These are phyloP conservation scores for Smutsia temminckii DNA, from an alignment of 2,797 vertebrate genomes.

Conservation along the genomic window DNA sequence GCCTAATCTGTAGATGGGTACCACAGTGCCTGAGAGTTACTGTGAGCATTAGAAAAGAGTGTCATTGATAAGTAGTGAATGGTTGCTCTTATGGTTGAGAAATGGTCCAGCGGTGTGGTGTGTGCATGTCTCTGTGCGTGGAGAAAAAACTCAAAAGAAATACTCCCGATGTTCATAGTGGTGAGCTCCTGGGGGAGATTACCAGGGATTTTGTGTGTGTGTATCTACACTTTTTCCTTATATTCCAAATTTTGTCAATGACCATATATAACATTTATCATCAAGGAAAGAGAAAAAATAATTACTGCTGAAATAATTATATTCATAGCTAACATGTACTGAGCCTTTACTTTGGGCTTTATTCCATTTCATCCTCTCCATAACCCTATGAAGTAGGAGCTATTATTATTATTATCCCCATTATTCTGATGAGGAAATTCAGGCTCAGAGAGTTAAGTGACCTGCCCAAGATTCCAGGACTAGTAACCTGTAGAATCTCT, in stretches of 20 bases:
- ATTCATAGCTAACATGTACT: neutral
- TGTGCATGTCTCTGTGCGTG: neutral
- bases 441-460: neutral
- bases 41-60: neutral
- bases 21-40: neutral
- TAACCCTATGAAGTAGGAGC: neutral
- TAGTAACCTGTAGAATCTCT: neutral
- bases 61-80: neutral
- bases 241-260: neutral
- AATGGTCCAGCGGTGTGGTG: too few relatives aligned
- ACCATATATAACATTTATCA: neutral
- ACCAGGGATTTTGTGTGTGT: neutral
- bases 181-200: neutral
- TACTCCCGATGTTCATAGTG: neutral
- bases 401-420: neutral
- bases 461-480: neutral
- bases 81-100: neutral
- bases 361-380: neutral
- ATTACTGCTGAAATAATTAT: neutral
- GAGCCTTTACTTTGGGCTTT: constrained; percentile 1
- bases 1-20: neutral
- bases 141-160: neutral
- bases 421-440: neutral
- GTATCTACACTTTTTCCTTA: neutral
- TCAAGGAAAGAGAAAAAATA: neutral